Evolutionary conservation across 2,888 invertebrate species (phyloP).

Genomic region (Archaeoteleia sp.): DNA sequence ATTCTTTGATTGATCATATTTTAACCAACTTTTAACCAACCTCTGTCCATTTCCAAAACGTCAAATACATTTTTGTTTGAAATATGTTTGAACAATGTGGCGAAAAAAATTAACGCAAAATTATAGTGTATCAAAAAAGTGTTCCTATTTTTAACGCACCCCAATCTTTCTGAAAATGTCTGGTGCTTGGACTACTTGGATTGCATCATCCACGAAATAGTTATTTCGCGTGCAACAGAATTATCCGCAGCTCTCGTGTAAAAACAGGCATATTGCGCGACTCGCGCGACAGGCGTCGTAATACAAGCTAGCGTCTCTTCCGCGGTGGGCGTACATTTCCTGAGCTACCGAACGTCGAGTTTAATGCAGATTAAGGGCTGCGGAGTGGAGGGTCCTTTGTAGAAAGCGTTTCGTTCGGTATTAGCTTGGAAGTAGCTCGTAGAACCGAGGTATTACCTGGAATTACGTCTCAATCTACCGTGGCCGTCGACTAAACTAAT

Average conservation of each 20-base stretch:
- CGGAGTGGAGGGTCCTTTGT: conserved; percentile 71
- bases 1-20: no score
- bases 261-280: conserved; percentile 28
- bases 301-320: conserved; percentile 40
- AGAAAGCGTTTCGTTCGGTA: conserved; percentile 72
- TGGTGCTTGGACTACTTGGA: no score
- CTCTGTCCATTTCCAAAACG: no score
- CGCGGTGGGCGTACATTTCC: conserved; percentile 53
- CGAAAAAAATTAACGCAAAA: no score
- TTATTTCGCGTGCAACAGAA: background rate
- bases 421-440: conserved; percentile 73
- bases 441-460: conserved; percentile 74
- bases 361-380: conserved; percentile 72
- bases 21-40: no score
- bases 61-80: no score
- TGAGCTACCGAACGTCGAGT: conserved; percentile 67
- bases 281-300: conserved; percentile 41
- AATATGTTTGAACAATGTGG: no score
- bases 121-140: no score
- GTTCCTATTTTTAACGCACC: no score
- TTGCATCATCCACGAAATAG: no score
- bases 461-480: conserved; percentile 76
- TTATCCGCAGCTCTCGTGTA: conserved; percentile 4
- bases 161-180: no score
- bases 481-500: conserved; percentile 75